Evolutionary conservation across 2,888 invertebrate genomes (phyloP).

Genomic region (Pollenia amentaria): DNA sequence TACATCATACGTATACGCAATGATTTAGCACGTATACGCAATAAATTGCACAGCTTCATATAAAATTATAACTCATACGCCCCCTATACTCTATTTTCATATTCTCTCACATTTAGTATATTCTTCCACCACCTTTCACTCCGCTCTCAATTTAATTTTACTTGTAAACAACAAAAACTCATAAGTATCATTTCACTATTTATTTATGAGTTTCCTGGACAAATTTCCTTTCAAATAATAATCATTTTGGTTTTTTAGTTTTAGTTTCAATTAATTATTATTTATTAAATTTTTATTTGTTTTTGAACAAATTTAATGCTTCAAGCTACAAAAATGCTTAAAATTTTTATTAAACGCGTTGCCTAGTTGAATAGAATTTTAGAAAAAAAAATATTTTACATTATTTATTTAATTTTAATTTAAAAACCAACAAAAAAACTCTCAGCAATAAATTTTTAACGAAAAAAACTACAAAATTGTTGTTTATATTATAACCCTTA

Average conservation of each 20-base stretch:
- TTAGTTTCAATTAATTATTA: slow-evolving; percentile 25
- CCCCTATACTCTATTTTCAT: not conserved
- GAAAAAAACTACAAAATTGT: slow-evolving; percentile 67
- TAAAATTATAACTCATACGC: slow-evolving; percentile 41
- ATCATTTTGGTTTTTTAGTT: not conserved
- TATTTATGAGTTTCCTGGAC: not conserved
- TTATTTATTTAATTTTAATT: slow-evolving; percentile 42
- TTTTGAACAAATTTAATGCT: slow-evolving; percentile 70
- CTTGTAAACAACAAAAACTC: not conserved
- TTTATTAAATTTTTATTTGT: slow-evolving; percentile 38
- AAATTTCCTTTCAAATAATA: not conserved
- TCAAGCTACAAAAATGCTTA: slow-evolving; percentile 54
- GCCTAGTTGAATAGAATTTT: slow-evolving; percentile 25
- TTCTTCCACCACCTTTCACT: not conserved
- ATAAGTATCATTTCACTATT: slow-evolving; percentile 16
- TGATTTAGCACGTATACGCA: not conserved
- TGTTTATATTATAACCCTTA: slow-evolving; percentile 82
- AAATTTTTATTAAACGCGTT: slow-evolving; percentile 49
- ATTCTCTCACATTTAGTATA: not conserved
- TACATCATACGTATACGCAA: slow-evolving; percentile 28
- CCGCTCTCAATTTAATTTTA: not conserved
- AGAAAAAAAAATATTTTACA: slow-evolving; percentile 8
- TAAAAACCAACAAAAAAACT: slow-evolving; percentile 18
- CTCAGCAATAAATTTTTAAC: slow-evolving; percentile 23
- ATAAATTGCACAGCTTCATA: not conserved